phyloP scores from a whole-genome alignment of 2,888 invertebrate species.

The Pseudoips prasinana region DNA sequence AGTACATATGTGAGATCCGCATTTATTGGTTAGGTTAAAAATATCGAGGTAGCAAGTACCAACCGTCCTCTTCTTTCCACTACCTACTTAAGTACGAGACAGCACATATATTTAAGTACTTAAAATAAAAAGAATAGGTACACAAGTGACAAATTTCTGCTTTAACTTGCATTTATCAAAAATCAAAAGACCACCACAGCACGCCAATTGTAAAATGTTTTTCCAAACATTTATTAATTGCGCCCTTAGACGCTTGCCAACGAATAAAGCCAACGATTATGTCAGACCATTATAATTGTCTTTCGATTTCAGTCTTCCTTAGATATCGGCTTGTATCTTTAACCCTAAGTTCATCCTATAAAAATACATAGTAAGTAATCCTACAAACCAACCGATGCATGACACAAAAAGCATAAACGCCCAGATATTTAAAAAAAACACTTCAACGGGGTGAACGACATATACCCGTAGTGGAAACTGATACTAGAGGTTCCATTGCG shows the following conservation, averaged over 20 bases:
- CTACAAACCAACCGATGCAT: too few species aligned
- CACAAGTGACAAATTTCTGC: slow-evolving; percentile 5
- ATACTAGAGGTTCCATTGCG: too few species aligned
- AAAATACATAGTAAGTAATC: too few species aligned
- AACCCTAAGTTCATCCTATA: too few species aligned
- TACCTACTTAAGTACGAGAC: slow-evolving; percentile 5
- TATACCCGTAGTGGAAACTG: too few species aligned
- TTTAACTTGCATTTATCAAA: slow-evolving; percentile 46
- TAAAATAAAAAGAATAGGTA: neutral
- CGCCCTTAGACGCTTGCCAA: slow-evolving; percentile 45
- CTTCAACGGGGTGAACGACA: too few species aligned
- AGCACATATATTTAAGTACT: neutral
- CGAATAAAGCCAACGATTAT: slow-evolving; percentile 26
- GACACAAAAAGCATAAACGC: too few species aligned
- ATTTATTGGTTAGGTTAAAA: slow-evolving; percentile 25
- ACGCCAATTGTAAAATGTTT: slow-evolving; percentile 54
- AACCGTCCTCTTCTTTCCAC: slow-evolving; percentile 16
- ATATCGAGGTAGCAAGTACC: slow-evolving; percentile 15
- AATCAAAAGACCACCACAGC: slow-evolving; percentile 45
- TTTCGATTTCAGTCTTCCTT: slow-evolving; percentile 7
- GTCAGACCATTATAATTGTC: slow-evolving; percentile 21
- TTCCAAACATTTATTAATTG: slow-evolving; percentile 50
- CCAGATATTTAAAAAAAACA: too few species aligned
- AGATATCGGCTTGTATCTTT: slow-evolving; percentile 1
- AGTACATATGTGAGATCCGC: slow-evolving; percentile 67